phyloP scores from a whole-genome alignment of 2,113 vertebrate genomes.

The Malurus alboscapulatus region DNA sequence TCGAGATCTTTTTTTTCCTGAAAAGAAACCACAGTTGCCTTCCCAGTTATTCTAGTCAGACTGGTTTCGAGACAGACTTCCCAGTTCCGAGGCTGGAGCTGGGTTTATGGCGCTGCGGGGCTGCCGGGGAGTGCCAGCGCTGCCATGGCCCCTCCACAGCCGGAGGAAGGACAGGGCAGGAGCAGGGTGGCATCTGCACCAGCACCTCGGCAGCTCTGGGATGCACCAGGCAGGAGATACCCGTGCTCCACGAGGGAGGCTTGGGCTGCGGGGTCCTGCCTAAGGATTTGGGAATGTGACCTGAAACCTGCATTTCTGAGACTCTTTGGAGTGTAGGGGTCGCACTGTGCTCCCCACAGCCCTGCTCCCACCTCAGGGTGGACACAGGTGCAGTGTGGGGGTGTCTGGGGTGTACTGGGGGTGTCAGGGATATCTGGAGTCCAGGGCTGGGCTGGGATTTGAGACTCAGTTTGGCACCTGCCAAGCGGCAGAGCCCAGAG shows the following conservation, averaged over 20 bases:
- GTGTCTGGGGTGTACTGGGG: background rate
- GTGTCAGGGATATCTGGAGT: background rate
- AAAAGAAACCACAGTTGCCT: slow-evolving; percentile 63
- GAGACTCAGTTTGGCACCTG: rapidly evolving
- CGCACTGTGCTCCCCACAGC: rapidly evolving
- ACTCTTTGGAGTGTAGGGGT: background rate
- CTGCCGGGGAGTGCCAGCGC: background rate
- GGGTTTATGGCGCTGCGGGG: background rate
- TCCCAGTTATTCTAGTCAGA: slow-evolving; percentile 62
- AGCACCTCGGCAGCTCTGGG: background rate
- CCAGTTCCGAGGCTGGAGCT: slow-evolving; percentile 2
- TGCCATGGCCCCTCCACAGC: rapidly evolving
- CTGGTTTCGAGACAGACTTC: slow-evolving; percentile 54
- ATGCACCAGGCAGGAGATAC: too few relatives aligned
- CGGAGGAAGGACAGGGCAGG: background rate
- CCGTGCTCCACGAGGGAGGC: rapidly evolving
- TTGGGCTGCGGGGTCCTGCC: background rate
- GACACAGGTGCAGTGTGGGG: rapidly evolving
- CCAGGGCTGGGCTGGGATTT: background rate
- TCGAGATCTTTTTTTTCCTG: slow-evolving; percentile 49
- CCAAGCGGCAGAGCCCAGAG: background rate
- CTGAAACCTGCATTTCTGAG: background rate
- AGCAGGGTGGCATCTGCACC: background rate
- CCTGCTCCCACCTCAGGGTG: background rate
- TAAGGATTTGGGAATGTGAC: background rate